Evolutionary conservation across 1,140 invertebrate genomes (phyloP).

Genomic region (Wiebesia pumilae): DNA sequence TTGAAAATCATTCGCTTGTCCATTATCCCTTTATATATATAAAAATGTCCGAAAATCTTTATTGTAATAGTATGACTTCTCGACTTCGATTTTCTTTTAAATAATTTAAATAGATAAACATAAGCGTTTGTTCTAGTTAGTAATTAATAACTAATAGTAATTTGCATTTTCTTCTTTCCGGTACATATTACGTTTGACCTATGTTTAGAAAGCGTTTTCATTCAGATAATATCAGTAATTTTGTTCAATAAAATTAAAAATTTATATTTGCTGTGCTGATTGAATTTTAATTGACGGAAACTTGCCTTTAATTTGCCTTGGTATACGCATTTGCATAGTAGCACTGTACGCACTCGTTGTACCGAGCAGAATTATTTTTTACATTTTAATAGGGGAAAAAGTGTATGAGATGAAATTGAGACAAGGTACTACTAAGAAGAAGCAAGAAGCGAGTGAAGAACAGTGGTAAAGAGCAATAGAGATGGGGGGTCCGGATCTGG

Average conservation of each 20-base stretch:
- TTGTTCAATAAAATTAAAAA: not conserved
- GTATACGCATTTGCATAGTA: not conserved
- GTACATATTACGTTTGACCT: not conserved
- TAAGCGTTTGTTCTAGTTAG: not conserved
- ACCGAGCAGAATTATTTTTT: not conserved
- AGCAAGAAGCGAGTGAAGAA: constrained; percentile 53
- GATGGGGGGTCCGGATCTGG: constrained; percentile 59
- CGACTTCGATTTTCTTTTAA: not conserved
- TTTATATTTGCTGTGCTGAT: not conserved
- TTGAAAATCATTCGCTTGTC: not conserved
- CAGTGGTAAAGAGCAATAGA: not conserved
- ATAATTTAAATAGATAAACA: not conserved
- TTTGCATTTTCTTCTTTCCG: not conserved
- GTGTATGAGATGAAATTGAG: not conserved
- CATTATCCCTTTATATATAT: not conserved
- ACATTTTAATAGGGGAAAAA: not conserved
- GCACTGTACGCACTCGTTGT: too few species aligned
- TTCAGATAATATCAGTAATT: not conserved
- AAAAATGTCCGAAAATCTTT: not conserved
- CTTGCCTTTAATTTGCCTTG: not conserved
- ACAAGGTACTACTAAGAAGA: constrained; percentile 11
- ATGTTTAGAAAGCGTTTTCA: not conserved
- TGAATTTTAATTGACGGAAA: not conserved
- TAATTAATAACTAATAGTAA: not conserved
- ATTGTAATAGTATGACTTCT: too few species aligned